These are phyloP conservation scores for Herminia tarsipennalis DNA, from an alignment of 2,888 invertebrate genomes.

Conservation along the genomic window DNA sequence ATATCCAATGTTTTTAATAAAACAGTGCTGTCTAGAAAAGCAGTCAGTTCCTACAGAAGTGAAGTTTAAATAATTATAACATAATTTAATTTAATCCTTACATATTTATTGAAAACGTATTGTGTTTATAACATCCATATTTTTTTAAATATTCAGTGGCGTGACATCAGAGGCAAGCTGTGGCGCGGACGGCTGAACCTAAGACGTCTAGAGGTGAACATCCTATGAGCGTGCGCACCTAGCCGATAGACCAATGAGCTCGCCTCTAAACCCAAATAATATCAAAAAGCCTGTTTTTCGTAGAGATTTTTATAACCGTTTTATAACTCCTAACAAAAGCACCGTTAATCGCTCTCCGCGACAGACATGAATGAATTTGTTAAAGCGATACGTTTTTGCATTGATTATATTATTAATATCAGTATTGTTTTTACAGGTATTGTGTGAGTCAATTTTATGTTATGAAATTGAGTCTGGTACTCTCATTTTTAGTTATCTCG, in stretches of 20 bases:
- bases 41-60: no score
- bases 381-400: slow-evolving; percentile 16
- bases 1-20: no score
- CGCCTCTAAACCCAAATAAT: slow-evolving; percentile 60
- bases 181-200: slow-evolving; percentile 43
- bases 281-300: slow-evolving; percentile 62
- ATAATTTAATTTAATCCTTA: no score
- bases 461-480: no score
- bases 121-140: no score
- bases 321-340: slow-evolving; percentile 41
- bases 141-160: no score
- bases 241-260: slow-evolving; percentile 63
- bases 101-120: no score
- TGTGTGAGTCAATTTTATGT: no score
- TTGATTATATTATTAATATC: slow-evolving; percentile 3
- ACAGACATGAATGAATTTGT: slow-evolving; percentile 32
- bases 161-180: slow-evolving; percentile 74
- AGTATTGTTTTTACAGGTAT: neutral
- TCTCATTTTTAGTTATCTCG: no score
- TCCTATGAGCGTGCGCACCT: slow-evolving; percentile 66
- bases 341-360: slow-evolving; percentile 33
- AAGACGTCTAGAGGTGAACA: slow-evolving; percentile 68
- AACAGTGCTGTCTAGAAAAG: no score
- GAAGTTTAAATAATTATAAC: no score
- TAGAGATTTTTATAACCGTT: slow-evolving; percentile 51